These are phyloP conservation scores for Muscicapa adusta DNA, from an alignment of 2,113 vertebrate genomes.

Conservation along the genomic window DNA sequence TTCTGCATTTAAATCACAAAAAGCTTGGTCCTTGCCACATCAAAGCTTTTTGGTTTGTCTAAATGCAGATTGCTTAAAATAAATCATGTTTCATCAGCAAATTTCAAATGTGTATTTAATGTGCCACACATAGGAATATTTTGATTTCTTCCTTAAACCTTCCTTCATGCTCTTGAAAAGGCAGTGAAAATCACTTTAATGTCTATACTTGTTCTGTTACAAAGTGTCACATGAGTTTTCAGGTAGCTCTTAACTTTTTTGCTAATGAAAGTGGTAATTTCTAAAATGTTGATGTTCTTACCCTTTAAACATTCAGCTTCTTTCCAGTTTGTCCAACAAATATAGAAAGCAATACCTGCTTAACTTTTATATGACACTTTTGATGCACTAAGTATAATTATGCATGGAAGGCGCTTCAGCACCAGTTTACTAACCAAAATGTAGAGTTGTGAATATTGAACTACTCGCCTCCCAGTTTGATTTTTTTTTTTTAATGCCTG, in stretches of 20 bases:
- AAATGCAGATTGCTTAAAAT: neutral
- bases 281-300: constrained; percentile 42
- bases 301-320: constrained; percentile 41
- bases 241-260: constrained; percentile 57
- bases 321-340: constrained; percentile 54
- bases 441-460: neutral
- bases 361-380: constrained; percentile 72
- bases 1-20: constrained; percentile 41
- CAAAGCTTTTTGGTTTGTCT: constrained; percentile 38
- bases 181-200: constrained; percentile 62
- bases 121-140: neutral
- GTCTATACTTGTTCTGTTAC: constrained; percentile 44
- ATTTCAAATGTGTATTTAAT: neutral
- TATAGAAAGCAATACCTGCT: constrained; percentile 62
- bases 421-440: constrained; percentile 77
- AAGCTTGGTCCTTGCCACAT: neutral
- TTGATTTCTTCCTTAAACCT: neutral
- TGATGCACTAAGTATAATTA: constrained; percentile 69
- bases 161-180: constrained; percentile 66
- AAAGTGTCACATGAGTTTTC: constrained; percentile 74
- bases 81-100: neutral
- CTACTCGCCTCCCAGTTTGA: neutral
- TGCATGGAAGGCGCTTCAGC: constrained; percentile 78
- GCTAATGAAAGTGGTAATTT: constrained; percentile 13
- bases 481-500: neutral